phyloP scores from a whole-genome alignment of 2,888 invertebrate genomes.

The Acrobasis repandana region DNA sequence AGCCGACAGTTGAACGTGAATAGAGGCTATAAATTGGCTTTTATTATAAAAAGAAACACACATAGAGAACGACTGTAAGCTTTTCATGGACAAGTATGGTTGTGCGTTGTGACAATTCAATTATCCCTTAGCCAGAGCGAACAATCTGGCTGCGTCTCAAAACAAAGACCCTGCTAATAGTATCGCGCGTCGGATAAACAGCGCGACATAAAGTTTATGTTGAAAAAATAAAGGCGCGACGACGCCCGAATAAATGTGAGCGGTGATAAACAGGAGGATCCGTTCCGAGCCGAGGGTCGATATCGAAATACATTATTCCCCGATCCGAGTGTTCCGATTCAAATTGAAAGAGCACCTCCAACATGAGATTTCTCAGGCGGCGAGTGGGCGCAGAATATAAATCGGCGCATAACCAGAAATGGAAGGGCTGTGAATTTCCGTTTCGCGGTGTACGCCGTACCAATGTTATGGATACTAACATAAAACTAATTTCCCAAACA shows the following conservation, averaged over 20 bases:
- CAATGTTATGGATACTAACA: slow-evolving; percentile 19
- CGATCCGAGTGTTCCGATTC: slow-evolving; percentile 83
- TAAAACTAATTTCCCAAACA: not conserved
- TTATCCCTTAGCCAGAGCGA: slow-evolving; percentile 66
- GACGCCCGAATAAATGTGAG: slow-evolving; percentile 81
- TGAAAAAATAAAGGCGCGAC: slow-evolving; percentile 81
- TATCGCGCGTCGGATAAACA: slow-evolving; percentile 73
- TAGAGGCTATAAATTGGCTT: slow-evolving; percentile 12
- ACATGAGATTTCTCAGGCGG: slow-evolving; percentile 82
- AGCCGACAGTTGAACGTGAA: slow-evolving; percentile 5
- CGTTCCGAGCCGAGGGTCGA: slow-evolving; percentile 78
- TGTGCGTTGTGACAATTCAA: slow-evolving; percentile 67
- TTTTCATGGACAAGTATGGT: slow-evolving; percentile 46
- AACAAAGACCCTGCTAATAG: slow-evolving; percentile 77
- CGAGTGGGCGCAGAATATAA: slow-evolving; percentile 83
- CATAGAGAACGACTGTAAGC: slow-evolving; percentile 33
- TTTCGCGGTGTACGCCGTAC: slow-evolving; percentile 64
- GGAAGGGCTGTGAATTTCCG: slow-evolving; percentile 78
- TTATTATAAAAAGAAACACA: slow-evolving; percentile 30
- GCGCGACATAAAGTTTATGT: slow-evolving; percentile 71
- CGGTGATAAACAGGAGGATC: slow-evolving; percentile 82
- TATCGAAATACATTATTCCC: slow-evolving; percentile 83
- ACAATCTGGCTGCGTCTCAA: slow-evolving; percentile 71
- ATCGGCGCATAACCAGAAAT: slow-evolving; percentile 82
- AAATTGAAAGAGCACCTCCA: slow-evolving; percentile 83